A percentile compares a stretch with the other conserved stretches of the same genome.
Conservation (phyloP, 2,113 vertebrate species). For the Lipotes vexillifer region DNA sequence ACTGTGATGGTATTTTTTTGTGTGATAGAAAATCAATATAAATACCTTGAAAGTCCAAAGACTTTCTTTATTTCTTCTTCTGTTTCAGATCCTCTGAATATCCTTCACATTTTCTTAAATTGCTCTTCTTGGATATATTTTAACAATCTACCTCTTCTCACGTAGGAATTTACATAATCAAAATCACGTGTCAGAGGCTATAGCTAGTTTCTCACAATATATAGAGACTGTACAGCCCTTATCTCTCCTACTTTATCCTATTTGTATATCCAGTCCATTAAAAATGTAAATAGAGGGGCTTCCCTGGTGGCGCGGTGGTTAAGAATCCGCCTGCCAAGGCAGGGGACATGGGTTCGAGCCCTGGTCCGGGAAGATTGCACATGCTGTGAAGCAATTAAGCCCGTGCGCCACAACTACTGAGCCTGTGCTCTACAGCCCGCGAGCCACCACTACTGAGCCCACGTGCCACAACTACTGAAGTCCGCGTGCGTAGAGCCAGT, state of each 20-base stretch:
- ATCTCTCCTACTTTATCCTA: neutral
- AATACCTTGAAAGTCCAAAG: neutral
- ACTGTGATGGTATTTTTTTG: neutral
- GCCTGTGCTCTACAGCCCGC: too few species aligned
- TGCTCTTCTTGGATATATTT: neutral
- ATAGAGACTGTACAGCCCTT: fast-evolving
- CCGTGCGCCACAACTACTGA: too few species aligned
- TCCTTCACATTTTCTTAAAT: neutral
- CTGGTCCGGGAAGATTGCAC: too few species aligned
- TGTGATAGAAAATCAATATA: neutral
- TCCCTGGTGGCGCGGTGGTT: too few species aligned
- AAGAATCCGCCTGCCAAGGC: too few species aligned
- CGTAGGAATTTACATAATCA: neutral
- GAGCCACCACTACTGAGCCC: too few species aligned
- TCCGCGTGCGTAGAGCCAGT: too few species aligned
- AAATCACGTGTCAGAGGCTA: neutral
- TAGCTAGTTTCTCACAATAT: neutral
- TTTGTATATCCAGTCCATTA: neutral
- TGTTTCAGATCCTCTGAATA: neutral
- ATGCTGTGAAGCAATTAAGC: too few species aligned
- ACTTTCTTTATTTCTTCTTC: neutral
- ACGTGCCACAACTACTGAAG: too few species aligned
- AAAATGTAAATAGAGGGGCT: neutral
- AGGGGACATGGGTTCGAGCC: too few species aligned
- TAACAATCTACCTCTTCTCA: neutral